Evolutionary conservation across 2,113 vertebrate genomes (phyloP).

Genomic region (Dromaius novaehollandiae): DNA sequence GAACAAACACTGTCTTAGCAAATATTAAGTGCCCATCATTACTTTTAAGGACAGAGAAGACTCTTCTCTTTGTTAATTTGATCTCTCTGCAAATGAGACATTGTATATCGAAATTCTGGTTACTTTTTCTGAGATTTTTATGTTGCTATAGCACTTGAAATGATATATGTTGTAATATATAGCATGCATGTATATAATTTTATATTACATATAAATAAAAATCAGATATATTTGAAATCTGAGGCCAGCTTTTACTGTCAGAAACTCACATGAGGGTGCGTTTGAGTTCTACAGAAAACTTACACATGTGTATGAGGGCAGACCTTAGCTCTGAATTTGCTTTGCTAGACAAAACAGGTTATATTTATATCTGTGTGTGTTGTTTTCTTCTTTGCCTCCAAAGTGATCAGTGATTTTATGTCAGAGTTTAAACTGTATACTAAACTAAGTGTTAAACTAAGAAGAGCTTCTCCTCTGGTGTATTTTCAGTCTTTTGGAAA

Average conservation of each 20-base stretch:
- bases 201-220: not conserved
- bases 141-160: not conserved
- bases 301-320: rapidly evolving
- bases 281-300: not conserved
- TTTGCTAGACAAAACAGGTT: not conserved
- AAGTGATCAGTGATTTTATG: not conserved
- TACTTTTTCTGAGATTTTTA: slow-evolving; percentile 32
- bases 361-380: not conserved
- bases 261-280: rapidly evolving
- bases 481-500: not conserved
- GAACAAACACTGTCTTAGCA: slow-evolving; percentile 17
- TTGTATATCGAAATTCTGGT: not conserved
- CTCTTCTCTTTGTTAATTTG: slow-evolving; percentile 17
- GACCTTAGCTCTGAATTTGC: not conserved
- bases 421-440: not conserved
- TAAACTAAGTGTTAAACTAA: not conserved
- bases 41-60: slow-evolving; percentile 2
- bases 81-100: not conserved
- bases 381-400: not conserved
- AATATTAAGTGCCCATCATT: not conserved
- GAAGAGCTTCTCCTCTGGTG: not conserved
- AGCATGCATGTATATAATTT: not conserved
- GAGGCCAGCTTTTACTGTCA: not conserved
- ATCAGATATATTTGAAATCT: not conserved
- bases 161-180: not conserved